Conservation (phyloP, 2,888 invertebrate genomes). For the Ophion costatus region DNA sequence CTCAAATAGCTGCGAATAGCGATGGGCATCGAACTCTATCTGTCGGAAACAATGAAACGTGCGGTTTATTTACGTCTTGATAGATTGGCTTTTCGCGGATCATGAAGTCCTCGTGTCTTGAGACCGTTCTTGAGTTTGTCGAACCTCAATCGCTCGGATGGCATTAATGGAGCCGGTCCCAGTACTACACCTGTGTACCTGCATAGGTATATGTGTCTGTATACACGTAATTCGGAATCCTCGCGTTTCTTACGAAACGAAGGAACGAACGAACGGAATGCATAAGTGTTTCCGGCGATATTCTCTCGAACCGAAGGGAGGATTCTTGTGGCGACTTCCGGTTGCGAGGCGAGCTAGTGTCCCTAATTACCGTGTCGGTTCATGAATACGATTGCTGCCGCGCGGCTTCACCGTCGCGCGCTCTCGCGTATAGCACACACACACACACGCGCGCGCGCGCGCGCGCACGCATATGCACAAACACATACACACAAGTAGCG, state of each 20-base stretch:
- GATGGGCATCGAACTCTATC: too few species aligned
- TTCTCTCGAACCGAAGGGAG: conserved; percentile 78
- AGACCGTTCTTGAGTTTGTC: conserved; percentile 28
- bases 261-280: conserved; percentile 80
- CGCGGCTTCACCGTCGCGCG: conserved; percentile 52
- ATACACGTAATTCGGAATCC: conserved; percentile 71
- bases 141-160: conserved; percentile 35
- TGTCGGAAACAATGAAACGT: neutral
- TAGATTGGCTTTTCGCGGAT: conserved; percentile 1
- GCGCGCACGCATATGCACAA: conserved; percentile 21
- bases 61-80: neutral
- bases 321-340: conserved; percentile 83
- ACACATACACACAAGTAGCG: conserved; percentile 4
- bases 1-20: too few species aligned
- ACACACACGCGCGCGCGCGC: conserved; percentile 21
- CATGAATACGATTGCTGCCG: conserved; percentile 83
- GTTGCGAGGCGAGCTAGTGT: conserved; percentile 83
- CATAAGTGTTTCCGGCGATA: conserved; percentile 83
- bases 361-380: conserved; percentile 84
- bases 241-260: conserved; percentile 74
- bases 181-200: conserved; percentile 11
- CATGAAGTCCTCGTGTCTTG: conserved; percentile 42
- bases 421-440: conserved; percentile 31
- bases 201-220: neutral
- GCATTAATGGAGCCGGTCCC: conserved; percentile 35